Evolutionary conservation across 2,113 vertebrate species (phyloP).

Genomic region (Leptocoma aspasia): DNA sequence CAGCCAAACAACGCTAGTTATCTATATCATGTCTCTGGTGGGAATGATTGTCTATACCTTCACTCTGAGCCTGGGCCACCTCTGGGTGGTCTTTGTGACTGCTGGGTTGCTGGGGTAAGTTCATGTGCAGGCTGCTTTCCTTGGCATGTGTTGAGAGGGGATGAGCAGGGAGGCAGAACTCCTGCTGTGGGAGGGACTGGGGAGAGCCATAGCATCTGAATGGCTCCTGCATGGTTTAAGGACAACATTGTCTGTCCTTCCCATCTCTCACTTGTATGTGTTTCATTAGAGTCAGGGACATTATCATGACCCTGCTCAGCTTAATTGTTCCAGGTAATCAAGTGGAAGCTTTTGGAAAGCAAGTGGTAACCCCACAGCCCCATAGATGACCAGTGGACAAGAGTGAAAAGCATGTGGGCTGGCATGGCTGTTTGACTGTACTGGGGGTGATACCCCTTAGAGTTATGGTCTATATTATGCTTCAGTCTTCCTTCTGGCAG

Average conservation of each 20-base stretch:
- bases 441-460: not conserved
- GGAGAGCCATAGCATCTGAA: not conserved
- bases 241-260: not conserved
- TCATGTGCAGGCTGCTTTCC: not conserved
- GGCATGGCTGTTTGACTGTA: not conserved
- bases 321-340: not conserved
- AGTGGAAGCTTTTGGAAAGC: not conserved
- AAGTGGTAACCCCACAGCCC: not conserved
- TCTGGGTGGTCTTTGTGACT: slow-evolving; percentile 94
- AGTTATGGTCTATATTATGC: not conserved
- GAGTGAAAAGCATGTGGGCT: not conserved
- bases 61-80: slow-evolving; percentile 81
- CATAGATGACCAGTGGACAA: not conserved
- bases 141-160: not conserved
- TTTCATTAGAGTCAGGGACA: not conserved
- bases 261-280: not conserved
- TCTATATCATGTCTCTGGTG: slow-evolving; percentile 85
- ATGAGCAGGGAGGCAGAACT: not conserved
- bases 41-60: slow-evolving; percentile 88
- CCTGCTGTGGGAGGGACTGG: not conserved
- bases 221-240: not conserved
- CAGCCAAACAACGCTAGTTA: slow-evolving; percentile 85
- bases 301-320: not conserved
- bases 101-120: slow-evolving; percentile 88
- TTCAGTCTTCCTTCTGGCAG: not conserved